Conservation (phyloP, 2,888 invertebrate species). For the Acheta domesticus region DNA sequence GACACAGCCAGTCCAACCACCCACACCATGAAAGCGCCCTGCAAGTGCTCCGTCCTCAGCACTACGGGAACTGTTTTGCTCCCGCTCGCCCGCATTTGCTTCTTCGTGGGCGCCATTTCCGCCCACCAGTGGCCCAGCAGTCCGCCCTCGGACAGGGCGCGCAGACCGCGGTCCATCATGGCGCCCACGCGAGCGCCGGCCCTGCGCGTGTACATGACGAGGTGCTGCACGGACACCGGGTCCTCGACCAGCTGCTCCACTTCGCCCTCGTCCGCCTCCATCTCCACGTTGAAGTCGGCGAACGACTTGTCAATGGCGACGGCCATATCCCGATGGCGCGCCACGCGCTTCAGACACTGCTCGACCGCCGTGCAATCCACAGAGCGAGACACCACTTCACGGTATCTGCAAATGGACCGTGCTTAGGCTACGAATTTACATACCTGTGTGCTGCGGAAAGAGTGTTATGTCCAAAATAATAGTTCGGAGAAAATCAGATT, state of each 20-base stretch:
- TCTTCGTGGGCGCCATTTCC: background rate
- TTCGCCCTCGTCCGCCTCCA: background rate
- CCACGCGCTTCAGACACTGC: background rate
- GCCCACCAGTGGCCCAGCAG: background rate
- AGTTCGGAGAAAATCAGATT: too few relatives aligned
- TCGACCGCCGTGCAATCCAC: background rate
- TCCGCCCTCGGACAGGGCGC: background rate
- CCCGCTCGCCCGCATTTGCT: too few relatives aligned
- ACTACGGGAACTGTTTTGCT: background rate
- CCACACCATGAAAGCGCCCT: background rate
- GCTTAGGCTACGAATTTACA: too few relatives aligned
- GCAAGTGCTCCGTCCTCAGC: background rate
- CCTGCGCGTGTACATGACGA: background rate
- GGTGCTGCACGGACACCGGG: background rate
- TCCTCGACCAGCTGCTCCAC: background rate
- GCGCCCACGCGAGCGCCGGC: background rate
- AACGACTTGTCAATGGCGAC: background rate
- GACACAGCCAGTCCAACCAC: background rate
- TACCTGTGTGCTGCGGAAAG: too few relatives aligned
- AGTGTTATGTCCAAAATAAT: too few relatives aligned
- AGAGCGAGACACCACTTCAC: background rate
- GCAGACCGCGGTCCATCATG: background rate
- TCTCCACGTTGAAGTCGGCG: background rate
- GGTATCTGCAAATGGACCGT: background rate
- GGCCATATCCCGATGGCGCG: background rate